Evolutionary conservation across 2,888 invertebrate species (phyloP), one percentile per base, ranked within the genome.

Genomic region (Chrysina gloriosa): DNA sequence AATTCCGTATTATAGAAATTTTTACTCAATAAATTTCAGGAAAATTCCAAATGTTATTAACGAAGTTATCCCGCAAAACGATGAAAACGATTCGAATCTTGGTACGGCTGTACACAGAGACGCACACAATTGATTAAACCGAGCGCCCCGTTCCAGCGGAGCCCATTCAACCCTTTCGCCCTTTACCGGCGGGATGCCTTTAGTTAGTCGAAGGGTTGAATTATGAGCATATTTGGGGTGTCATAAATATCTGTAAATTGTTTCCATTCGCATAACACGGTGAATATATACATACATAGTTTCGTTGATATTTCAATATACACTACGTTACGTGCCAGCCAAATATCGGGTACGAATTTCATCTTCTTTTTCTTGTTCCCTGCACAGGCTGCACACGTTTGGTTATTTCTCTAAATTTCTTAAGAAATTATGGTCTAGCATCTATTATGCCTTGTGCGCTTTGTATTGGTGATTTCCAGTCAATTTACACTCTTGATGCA

Each of bases 191-290:
- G 76, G 77, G 77, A 77, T 79, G 78, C 79, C 77, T 78, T 76
- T 73, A 76, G 74, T 76, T 74, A 74, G 73, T 75, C 75, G 76
- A 77, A 77, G 78, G 78, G 77, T 73, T 77, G 77, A 80, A 78
- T 79, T 79, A 79, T 78, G 77, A 77, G 74, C 78, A 78, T 79
- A 80, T 78, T 79, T 78, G 77, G 78, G 78, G 79, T 74, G 78
- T 78, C 76, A 79, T 79, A 79, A 79, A 79, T 79, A 79, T 79
- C 76, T 74, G 74, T 73, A 75, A 77, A 78, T 77, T 77, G 77
- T 76, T 77, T 75, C 68, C 63, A 50, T 58, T 56, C 66, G 66
- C 54, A 58, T 47, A 66, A 34, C 47, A 66, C 56, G 66, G 29
- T 48, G 50, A 64, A 50, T 50, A 50, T 64, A 64, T 50, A 64